Conservation (phyloP, 2,888 invertebrate species). For the Oscheius sp. region DNA sequence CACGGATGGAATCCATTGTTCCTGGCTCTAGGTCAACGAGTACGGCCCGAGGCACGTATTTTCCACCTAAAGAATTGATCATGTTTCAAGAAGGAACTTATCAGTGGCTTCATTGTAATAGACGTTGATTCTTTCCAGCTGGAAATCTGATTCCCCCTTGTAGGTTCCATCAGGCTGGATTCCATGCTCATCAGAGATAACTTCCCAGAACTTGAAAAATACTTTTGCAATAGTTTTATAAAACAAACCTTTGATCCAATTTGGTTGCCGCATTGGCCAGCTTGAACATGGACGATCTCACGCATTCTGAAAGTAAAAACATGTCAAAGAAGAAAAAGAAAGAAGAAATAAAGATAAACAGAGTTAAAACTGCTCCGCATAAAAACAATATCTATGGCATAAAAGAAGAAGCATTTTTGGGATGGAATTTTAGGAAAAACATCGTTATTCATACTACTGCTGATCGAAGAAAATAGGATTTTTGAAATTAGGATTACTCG, state of each 20-base stretch:
- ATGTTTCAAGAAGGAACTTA: background rate
- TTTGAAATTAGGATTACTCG: too few relatives aligned
- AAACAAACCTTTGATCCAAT: constrained; percentile 86
- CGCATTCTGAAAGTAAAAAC: too few relatives aligned
- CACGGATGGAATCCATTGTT: constrained; percentile 93
- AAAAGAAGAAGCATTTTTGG: too few relatives aligned
- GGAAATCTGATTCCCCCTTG: constrained; percentile 80
- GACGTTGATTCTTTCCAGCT: constrained; percentile 82
- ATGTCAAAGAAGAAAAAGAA: too few relatives aligned
- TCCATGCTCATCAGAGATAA: constrained; percentile 61
- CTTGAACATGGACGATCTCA: constrained; percentile 92
- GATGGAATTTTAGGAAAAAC: too few relatives aligned
- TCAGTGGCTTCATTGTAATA: constrained; percentile 77
- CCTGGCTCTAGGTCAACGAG: constrained; percentile 93
- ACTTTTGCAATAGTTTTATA: too few relatives aligned
- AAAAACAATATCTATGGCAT: background rate
- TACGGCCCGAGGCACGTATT: constrained; percentile 91
- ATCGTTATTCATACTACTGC: too few relatives aligned
- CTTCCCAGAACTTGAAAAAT: constrained; percentile 68
- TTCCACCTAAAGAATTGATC: constrained; percentile 70
- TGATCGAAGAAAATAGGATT: too few relatives aligned
- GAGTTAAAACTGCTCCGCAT: too few relatives aligned
- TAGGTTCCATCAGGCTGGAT: constrained; percentile 58
- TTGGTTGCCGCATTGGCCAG: constrained; percentile 93
- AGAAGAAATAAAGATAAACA: too few relatives aligned